Evolutionary conservation across 2,113 vertebrate species (phyloP), one percentile per base, ranked within the genome.

Genomic region (Chionomys nivalis): DNA sequence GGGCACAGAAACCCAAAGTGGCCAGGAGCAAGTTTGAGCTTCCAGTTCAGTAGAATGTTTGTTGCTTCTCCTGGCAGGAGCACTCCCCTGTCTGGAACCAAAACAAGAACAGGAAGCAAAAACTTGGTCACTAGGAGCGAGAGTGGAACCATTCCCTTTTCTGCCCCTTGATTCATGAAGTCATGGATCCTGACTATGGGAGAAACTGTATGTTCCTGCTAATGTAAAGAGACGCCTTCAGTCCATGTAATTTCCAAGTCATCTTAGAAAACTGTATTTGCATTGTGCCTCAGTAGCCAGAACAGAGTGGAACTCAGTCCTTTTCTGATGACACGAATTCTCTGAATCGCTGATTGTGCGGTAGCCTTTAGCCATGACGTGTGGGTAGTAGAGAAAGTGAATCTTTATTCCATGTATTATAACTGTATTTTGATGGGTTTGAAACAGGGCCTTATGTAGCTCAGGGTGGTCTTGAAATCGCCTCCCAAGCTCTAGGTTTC

Each of bases 181-280:
- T 19, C 21, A 5, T 81, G 52, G 5, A 58, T 58, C 52, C 78
- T 82, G 23, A 12, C 36, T 39, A 13, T 14, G 78, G 78, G 21
- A 24, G 33, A n/a, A 81, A n/a, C 5, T 24, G 16, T 58, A 5
- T 49, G 39, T 77, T 81, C 42, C 52, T 92, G 28, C 21, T 85
- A 61, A 75, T 49, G 8, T 39, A 42, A 87, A 88, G 70, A 87
- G 26, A 5, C 23, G 92, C 7, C 76, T 96, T 83, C 33, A 10
- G 89, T 94, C 81, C 26, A 63, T 91, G 89, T 87, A 61, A 79
- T 85, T 68, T 63, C 42, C 63, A 13, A 81, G 66, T 52, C 79
- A 81, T 95, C 94, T 61, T 73, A 70, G 36, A 21, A 28, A 28
- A 31, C 49, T 42, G 88, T 33, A 73, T 91, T 42, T 39, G 65